phyloP scores from a whole-genome alignment of 2,797 vertebrate genomes.

The Monodelphis domestica region DNA sequence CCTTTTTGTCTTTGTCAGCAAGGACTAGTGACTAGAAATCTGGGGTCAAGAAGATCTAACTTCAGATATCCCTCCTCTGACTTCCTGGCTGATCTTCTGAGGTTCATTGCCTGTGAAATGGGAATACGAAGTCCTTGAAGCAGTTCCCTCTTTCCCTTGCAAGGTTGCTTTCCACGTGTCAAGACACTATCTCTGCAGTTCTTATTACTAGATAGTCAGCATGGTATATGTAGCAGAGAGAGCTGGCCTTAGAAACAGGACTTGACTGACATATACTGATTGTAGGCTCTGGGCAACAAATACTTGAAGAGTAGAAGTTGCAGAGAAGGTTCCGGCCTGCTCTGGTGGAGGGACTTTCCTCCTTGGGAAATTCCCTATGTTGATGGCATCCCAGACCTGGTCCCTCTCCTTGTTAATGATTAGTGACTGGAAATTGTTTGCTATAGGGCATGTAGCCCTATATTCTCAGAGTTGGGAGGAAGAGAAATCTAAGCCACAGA shows the following conservation, averaged over 20 bases:
- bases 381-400: neutral
- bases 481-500: neutral
- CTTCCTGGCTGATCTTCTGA: constrained; percentile 25
- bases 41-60: neutral
- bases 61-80: neutral
- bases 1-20: neutral
- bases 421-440: neutral
- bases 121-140: constrained; percentile 16
- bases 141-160: neutral
- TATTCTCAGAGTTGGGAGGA: neutral
- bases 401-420: neutral
- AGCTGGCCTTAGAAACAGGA: neutral
- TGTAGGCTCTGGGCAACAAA: neutral
- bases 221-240: neutral
- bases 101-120: constrained; percentile 38
- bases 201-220: neutral
- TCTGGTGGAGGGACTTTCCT: neutral
- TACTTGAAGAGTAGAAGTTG: neutral
- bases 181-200: neutral
- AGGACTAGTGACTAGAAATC: neutral
- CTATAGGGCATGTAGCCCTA: neutral
- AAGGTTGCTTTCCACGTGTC: constrained; percentile 16
- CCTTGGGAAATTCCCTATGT: neutral
- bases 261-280: neutral
- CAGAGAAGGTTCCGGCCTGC: neutral